Evolutionary conservation across 2,888 invertebrate genomes (phyloP).

Genomic region (Therioaphis trifolii): DNA sequence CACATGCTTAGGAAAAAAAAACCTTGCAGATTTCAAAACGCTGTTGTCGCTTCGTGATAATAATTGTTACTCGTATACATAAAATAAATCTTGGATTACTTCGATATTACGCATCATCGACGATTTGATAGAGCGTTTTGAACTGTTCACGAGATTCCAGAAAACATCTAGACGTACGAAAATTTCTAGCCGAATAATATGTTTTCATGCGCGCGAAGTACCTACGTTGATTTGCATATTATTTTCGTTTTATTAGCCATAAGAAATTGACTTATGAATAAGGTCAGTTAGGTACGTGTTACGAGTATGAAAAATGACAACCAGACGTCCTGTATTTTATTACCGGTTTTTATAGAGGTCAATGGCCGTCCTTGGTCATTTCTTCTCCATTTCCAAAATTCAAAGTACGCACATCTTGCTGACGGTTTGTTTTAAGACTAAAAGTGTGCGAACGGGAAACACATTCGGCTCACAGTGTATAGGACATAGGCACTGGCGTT

Average conservation of each 20-base stretch:
- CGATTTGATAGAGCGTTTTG: no score
- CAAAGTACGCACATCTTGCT: background rate
- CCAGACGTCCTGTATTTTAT: conserved; percentile 44
- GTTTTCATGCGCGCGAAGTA: no score
- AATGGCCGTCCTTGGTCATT: conserved; percentile 59
- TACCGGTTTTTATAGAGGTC: conserved; percentile 59
- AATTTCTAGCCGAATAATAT: background rate
- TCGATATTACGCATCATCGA: no score
- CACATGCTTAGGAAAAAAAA: no score
- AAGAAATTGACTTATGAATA: conserved; percentile 45
- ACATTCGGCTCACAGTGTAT: no score
- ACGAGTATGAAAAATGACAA: conserved; percentile 49
- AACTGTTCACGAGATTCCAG: background rate
- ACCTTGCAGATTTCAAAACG: no score
- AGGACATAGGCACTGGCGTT: background rate
- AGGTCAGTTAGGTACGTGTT: conserved; percentile 41
- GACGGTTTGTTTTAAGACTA: background rate
- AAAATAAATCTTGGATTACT: no score
- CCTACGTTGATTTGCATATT: conserved; percentile 34
- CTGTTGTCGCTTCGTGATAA: no score
- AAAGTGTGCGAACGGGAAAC: background rate
- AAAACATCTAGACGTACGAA: background rate
- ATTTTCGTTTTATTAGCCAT: conserved; percentile 16
- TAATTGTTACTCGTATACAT: no score
- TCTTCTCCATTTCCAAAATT: conserved; percentile 49